Evolutionary conservation across 2,888 invertebrate species (phyloP).

Genomic region (Charanyca ferruginea): DNA sequence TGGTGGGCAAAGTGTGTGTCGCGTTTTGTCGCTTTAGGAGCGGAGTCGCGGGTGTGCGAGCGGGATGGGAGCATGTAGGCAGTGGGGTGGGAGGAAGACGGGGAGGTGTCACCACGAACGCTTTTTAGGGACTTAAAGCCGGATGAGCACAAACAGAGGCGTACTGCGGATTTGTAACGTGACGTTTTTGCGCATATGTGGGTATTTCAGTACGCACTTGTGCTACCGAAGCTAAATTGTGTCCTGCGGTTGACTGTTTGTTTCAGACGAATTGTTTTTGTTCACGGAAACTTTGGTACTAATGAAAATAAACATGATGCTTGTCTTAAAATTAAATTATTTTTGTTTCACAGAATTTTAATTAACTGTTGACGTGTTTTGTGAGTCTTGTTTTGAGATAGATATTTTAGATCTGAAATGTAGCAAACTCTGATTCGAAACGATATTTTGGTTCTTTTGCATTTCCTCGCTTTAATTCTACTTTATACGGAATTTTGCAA

Average conservation of each 20-base stretch:
- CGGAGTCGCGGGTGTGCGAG: slow-evolving; percentile 82
- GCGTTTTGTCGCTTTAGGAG: slow-evolving; percentile 85
- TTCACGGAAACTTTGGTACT: slow-evolving; percentile 46
- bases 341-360: slow-evolving; percentile 33
- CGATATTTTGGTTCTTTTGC: background rate
- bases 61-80: slow-evolving; percentile 75
- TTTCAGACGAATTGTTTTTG: slow-evolving; percentile 50
- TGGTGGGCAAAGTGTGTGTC: slow-evolving; percentile 80
- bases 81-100: slow-evolving; percentile 81
- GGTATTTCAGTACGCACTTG: slow-evolving; percentile 75
- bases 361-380: slow-evolving; percentile 24
- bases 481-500: background rate
- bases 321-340: slow-evolving; percentile 21
- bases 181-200: slow-evolving; percentile 84
- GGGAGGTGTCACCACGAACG: slow-evolving; percentile 89
- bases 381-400: slow-evolving; percentile 3
- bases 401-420: background rate
- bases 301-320: slow-evolving; percentile 45
- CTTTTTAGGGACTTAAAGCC: slow-evolving; percentile 86
- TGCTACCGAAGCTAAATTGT: slow-evolving; percentile 63
- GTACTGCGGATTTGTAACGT: slow-evolving; percentile 82
- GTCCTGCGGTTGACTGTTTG: slow-evolving; percentile 48
- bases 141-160: slow-evolving; percentile 81
- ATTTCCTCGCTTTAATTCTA: background rate
- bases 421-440: background rate